Conservation (phyloP, 2,797 vertebrate species). For the Sebastes iracundus region DNA sequence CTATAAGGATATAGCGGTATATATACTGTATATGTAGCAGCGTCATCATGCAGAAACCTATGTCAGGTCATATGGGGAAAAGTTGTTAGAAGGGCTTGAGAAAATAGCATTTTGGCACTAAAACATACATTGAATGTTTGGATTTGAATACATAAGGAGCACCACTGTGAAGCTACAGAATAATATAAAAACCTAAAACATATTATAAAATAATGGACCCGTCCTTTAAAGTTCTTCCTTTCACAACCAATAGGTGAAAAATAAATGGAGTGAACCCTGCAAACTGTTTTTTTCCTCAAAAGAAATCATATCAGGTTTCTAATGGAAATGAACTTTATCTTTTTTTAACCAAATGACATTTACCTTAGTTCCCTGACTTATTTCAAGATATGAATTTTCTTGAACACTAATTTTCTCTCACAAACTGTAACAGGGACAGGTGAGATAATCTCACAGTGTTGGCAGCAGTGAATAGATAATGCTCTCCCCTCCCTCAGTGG, state of each 20-base stretch:
- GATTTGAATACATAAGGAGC: too few relatives aligned
- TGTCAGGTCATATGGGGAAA: too few relatives aligned
- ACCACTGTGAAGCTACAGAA: too few relatives aligned
- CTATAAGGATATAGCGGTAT: too few relatives aligned
- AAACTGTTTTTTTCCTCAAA: background rate
- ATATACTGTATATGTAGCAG: too few relatives aligned
- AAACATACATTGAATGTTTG: too few relatives aligned
- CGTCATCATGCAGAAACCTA: too few relatives aligned
- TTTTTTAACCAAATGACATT: conserved; percentile 11
- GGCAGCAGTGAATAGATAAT: conserved; percentile 40
- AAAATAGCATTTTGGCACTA: too few relatives aligned
- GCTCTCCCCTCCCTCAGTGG: conserved; percentile 1
- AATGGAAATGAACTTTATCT: background rate
- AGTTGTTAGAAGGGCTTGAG: accelerated
- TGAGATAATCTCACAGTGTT: background rate
- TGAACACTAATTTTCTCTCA: background rate
- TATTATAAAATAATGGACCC: accelerated
- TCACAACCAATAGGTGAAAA: background rate
- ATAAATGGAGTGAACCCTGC: background rate
- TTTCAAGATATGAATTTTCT: background rate
- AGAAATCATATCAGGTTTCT: background rate
- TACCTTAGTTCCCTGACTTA: background rate
- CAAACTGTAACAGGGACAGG: background rate
- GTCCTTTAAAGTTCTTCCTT: background rate
- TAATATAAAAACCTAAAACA: too few relatives aligned